phyloP scores from a whole-genome alignment of 2,113 vertebrate species.

The Pluvianellus socialis region DNA sequence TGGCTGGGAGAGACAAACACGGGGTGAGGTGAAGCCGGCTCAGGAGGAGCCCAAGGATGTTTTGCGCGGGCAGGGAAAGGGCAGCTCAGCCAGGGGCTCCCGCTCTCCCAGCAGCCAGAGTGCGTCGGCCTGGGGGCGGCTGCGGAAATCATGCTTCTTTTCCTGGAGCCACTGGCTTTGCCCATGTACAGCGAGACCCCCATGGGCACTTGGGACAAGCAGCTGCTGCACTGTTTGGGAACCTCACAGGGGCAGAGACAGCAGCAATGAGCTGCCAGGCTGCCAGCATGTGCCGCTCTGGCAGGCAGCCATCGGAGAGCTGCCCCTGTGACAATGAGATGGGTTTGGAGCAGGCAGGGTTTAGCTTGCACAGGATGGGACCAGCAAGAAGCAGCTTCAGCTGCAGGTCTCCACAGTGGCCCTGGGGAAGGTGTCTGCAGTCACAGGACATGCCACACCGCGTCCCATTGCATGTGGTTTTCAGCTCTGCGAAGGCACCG shows the following conservation, averaged over 20 bases:
- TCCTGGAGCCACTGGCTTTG: neutral
- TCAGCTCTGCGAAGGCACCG: neutral
- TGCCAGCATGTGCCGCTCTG: neutral
- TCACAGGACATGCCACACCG: rapidly evolving
- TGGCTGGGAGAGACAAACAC: neutral
- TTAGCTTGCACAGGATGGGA: neutral
- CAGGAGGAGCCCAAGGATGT: rapidly evolving
- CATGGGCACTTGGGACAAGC: neutral
- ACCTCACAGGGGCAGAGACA: rapidly evolving
- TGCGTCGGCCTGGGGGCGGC: rapidly evolving
- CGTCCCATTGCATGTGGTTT: rapidly evolving
- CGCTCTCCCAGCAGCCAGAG: too few relatives aligned
- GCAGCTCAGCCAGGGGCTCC: rapidly evolving
- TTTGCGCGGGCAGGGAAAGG: rapidly evolving
- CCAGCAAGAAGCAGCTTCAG: neutral
- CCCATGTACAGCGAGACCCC: rapidly evolving
- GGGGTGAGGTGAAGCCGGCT: neutral
- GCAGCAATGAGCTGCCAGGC: rapidly evolving
- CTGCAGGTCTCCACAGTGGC: neutral
- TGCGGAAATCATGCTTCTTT: neutral
- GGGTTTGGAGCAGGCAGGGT: neutral
- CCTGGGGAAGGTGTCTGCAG: neutral
- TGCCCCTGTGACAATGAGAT: rapidly evolving
- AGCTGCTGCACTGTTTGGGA: neutral
- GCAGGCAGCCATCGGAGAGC: neutral